Percentiles rank a stretch among this genome's conserved stretches.
phyloP scores from a whole-genome alignment of 2,113 vertebrate species.

The Seriola dumerili region DNA sequence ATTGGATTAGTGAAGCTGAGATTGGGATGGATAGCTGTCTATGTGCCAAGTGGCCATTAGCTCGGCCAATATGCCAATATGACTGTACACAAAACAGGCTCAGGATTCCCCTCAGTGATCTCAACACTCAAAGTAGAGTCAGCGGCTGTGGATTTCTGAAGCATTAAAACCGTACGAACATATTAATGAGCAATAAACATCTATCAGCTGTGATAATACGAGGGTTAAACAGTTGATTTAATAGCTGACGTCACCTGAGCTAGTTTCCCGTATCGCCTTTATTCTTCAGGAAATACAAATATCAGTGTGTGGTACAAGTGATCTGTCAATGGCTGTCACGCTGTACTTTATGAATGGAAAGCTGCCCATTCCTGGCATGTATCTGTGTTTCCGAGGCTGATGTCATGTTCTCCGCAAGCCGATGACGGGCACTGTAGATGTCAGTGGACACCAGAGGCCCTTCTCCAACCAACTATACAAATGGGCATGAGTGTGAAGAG shows the following conservation, averaged over 20 bases:
- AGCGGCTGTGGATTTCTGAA: conserved; percentile 55
- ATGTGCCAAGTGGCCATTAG: conserved; percentile 81
- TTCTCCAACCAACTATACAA: conserved; percentile 74
- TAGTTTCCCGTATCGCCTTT: conserved; percentile 28
- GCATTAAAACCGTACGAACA: conserved; percentile 56
- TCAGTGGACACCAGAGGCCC: conserved; percentile 68
- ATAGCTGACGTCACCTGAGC: conserved; percentile 44
- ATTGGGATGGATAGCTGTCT: conserved; percentile 79
- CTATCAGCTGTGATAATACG: conserved; percentile 53
- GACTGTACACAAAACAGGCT: conserved; percentile 62
- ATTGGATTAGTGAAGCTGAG: conserved; percentile 78
- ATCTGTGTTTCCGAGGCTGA: conserved; percentile 50
- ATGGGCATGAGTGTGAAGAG: conserved; percentile 74
- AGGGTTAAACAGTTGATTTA: conserved; percentile 49
- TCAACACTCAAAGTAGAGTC: conserved; percentile 34
- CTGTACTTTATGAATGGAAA: conserved; percentile 66
- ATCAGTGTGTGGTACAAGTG: conserved; percentile 25
- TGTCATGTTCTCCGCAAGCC: conserved; percentile 56
- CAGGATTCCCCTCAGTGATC: conserved; percentile 67
- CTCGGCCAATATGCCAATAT: conserved; percentile 66
- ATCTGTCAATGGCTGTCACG: conserved; percentile 65
- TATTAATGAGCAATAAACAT: conserved; percentile 70
- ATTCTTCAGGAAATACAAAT: conserved; percentile 53
- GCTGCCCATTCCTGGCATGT: conserved; percentile 42
- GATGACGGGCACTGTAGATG: conserved; percentile 59